Evolutionary conservation across 2,888 invertebrate species (phyloP), one percentile per base, ranked within the genome.

Genomic region (Cantharis rustica): DNA sequence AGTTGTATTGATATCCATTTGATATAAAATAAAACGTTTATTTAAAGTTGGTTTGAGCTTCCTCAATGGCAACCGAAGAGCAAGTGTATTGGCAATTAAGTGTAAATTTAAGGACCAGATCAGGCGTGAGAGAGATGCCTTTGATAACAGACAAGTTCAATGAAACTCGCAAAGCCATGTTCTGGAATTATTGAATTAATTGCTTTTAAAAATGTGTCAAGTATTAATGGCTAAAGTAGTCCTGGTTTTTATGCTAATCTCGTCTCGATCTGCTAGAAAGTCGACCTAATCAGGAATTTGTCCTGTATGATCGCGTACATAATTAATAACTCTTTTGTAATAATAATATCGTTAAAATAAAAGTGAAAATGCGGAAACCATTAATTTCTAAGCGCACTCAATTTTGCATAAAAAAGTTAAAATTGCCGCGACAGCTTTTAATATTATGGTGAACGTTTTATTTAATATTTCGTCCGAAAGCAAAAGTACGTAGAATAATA

Each of bases 131-230:
- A 78, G 73, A 79, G 79, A 79, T 79, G 74, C 27, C 72, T 69
- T 69, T 72, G 79, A 79, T 79, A 77, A 61, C 66, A 61, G 62
- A 70, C 70, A 76, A 71, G 78, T 77, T 77, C 77, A 75, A 75
- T 75, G 77, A 63, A 77, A 77, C 77, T 75, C 77, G 77, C 70
- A 73, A 47, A 62, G 76, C 64, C 73, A 62, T 68, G 72, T 72
- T 68, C 72, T 72, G 69, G 75, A 70, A 69, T 76, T 71, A 73
- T 76, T 76, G 73, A 76, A 76, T 76, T 76, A 73, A 76, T 76
- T 76, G 76, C 76, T 73, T 71, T 76, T 72, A 76, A 73, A 76
- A 76, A 76, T 76, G 76, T 76, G 76, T 76, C 73, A 76, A 76
- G 76, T 76, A 76, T 76, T 76, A 76, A 76, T 76, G 76, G 73